Evolutionary conservation across 2,113 vertebrate genomes (phyloP), one percentile per base, ranked within the genome.

Genomic region (Boulengeromyrus knoepffleri): DNA sequence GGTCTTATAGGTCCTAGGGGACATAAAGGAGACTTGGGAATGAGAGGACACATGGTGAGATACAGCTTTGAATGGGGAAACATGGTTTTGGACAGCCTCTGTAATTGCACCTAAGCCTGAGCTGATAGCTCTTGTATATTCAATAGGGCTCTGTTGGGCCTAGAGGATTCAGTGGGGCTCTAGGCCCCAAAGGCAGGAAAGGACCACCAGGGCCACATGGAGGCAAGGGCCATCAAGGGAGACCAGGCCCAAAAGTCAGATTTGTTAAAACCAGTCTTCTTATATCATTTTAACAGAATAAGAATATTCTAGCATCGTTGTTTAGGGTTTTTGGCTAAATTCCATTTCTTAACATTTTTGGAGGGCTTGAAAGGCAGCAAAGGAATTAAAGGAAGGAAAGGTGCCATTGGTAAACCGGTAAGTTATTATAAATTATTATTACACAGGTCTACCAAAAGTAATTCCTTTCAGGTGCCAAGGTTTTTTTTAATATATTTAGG

Each of bases 351-450:
- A 92, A 9, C 89, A 8, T 92, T 91, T 86, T 19, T 66, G n/a
- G n/a, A 96, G 96, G 96, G 94, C 13, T 89, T 90, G 87, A 47
- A 9, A 15, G 93, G 90, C 46, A 85, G 86, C 7, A 12, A 70
- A 88, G 95, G 95, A 91, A 92, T 17, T 0, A 94, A 31, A 88
- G 96, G 96, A 53, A 92, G 31, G 21, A 94, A 93, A 92, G 96
- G 96, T 88, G 7, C 17, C 53, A 1, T 84, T 77, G 95, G 96
- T 52, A 89, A 94, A 91, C 90, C 0, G 47, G 96, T 96, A 91
- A 95, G 96, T 94, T 70, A 66, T 27, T 66, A 31, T 66, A 66
- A 66, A 66, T 31, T 89, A 13, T 46, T 42, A 27, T 45, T 46
- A 5, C 50, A 52, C 50, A 17, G 50, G 50, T 52, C 50, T 52